These are phyloP conservation scores for Ips nitidus DNA, from an alignment of 1,140 invertebrate genomes.

Conservation along the genomic window DNA sequence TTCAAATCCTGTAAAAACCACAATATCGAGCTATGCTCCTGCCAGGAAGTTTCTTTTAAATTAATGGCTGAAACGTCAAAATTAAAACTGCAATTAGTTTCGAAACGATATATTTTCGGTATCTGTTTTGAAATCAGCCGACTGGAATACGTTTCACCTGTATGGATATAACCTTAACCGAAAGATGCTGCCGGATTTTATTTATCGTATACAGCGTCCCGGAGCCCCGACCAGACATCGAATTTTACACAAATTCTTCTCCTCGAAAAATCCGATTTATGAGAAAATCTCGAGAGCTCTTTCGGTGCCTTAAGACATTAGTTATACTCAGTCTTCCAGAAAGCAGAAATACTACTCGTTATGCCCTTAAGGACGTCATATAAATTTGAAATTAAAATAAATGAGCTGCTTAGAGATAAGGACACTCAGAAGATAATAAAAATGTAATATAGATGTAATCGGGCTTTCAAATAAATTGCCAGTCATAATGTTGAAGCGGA, in stretches of 20 bases:
- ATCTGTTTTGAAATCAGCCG: too few relatives aligned
- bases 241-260: not conserved
- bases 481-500: too few relatives aligned
- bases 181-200: too few relatives aligned
- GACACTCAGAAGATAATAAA: constrained; percentile 18
- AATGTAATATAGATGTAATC: constrained; percentile 20
- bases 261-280: constrained; percentile 13
- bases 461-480: not conserved
- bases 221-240: not conserved
- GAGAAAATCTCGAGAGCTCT: constrained; percentile 9
- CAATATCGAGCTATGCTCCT: too few relatives aligned
- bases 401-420: constrained; percentile 33
- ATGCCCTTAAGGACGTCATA: constrained; percentile 30
- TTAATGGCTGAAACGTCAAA: too few relatives aligned
- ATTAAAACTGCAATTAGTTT: too few relatives aligned
- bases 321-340: constrained; percentile 20
- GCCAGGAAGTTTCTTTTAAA: too few relatives aligned
- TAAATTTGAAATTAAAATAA: constrained; percentile 36
- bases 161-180: too few relatives aligned
- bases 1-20: too few relatives aligned
- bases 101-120: too few relatives aligned
- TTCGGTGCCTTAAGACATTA: constrained; percentile 13
- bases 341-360: constrained; percentile 21
- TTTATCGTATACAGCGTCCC: too few relatives aligned
- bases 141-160: too few relatives aligned